phyloP scores from a whole-genome alignment of 1,140 invertebrate genomes.

The Pemphigus obesinymphae region DNA sequence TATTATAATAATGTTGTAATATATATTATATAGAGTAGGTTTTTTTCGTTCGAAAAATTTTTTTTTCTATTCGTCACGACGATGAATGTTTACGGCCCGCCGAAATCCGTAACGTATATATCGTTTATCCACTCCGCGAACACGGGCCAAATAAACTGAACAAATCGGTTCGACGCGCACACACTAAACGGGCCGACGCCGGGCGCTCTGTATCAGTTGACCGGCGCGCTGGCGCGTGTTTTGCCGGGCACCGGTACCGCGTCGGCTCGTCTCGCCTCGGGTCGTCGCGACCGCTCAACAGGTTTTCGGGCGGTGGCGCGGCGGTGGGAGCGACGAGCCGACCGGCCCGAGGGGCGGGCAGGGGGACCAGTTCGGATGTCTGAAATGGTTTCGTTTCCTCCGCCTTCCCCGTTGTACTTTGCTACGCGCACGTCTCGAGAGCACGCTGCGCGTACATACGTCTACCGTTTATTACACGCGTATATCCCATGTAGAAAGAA shows the following conservation, averaged over 20 bases:
- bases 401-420: no score
- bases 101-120: no score
- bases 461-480: no score
- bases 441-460: no score
- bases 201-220: background rate
- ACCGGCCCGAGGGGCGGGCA: background rate
- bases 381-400: background rate
- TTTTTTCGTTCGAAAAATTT: no score
- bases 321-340: background rate
- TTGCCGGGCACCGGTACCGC: background rate
- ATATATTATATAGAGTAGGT: no score
- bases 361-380: background rate
- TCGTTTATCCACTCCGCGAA: no score
- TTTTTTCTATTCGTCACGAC: background rate
- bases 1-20: no score
- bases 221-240: background rate
- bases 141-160: no score
- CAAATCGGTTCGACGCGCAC: no score
- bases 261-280: slow-evolving; percentile 10
- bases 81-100: background rate
- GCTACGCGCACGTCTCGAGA: no score
- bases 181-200: background rate
- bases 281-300: background rate
- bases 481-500: no score
- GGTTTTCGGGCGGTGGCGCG: background rate